These are phyloP conservation scores for Gnathonemus longibarbis DNA, from an alignment of 2,113 vertebrate species.

Conservation along the genomic window DNA sequence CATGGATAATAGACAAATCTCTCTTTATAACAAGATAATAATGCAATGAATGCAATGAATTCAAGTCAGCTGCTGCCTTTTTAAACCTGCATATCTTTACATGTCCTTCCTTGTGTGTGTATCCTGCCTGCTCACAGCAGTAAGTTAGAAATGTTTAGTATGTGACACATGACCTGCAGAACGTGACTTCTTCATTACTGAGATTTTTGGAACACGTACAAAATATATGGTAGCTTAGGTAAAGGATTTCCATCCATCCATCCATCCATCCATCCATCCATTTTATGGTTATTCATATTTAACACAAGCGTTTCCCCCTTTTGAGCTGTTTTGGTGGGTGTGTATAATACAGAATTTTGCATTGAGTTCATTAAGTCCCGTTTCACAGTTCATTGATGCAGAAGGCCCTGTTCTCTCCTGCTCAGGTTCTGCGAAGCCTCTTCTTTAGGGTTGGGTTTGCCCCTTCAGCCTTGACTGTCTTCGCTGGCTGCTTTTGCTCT, in stretches of 20 bases:
- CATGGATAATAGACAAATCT: neutral
- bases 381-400: neutral
- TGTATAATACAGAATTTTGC: neutral
- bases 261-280: neutral
- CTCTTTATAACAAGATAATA: neutral
- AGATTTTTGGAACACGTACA: neutral
- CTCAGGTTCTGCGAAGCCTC: constrained; percentile 68
- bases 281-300: neutral
- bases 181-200: neutral
- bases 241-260: neutral
- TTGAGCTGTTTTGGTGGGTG: neutral
- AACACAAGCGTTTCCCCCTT: neutral
- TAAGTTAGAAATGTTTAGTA: neutral
- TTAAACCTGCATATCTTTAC: neutral
- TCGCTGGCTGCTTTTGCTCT: constrained; percentile 53
- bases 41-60: neutral
- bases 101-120: neutral
- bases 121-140: neutral
- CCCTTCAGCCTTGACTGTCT: constrained; percentile 58
- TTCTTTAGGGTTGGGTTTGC: constrained; percentile 63
- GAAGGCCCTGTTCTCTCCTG: neutral
- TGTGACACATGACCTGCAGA: neutral
- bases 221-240: neutral
- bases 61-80: neutral
- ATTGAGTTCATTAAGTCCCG: neutral